These are phyloP conservation scores for Otocyon megalotis DNA, from an alignment of 2,113 vertebrate genomes.

Conservation along the genomic window DNA sequence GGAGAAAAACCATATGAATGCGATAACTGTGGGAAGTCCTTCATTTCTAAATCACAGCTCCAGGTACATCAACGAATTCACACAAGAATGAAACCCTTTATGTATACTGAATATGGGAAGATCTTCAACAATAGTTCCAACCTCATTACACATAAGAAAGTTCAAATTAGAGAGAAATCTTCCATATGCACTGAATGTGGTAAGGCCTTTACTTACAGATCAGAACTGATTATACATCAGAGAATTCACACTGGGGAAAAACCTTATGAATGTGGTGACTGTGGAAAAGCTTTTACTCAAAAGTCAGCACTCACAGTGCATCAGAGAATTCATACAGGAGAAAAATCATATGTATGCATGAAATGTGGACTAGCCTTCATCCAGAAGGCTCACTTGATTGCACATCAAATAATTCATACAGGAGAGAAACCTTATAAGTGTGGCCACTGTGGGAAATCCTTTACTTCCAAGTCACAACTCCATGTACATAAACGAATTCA, in stretches of 20 bases:
- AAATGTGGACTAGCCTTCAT: constrained; percentile 84
- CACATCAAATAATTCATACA: constrained; percentile 77
- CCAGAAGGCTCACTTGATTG: constrained; percentile 81
- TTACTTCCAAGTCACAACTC: constrained; percentile 80
- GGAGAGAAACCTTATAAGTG: constrained; percentile 81
- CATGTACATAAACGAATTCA: constrained; percentile 80
- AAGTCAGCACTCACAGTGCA: constrained; percentile 83
- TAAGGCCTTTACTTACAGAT: constrained; percentile 85
- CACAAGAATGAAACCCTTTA: constrained; percentile 69
- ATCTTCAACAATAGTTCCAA: constrained; percentile 65
- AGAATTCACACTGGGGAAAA: constrained; percentile 85
- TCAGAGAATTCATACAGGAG: constrained; percentile 78
- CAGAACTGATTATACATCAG: constrained; percentile 83
- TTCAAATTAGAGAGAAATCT: constrained; percentile 82
- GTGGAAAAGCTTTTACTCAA: constrained; percentile 82
- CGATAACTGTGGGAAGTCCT: constrained; percentile 75
- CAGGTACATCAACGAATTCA: constrained; percentile 69
- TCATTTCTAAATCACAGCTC: constrained; percentile 70
- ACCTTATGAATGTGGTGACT: constrained; percentile 82
- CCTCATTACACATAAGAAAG: constrained; percentile 64
- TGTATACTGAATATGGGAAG: constrained; percentile 66
- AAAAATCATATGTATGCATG: constrained; percentile 82
- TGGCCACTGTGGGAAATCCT: constrained; percentile 79
- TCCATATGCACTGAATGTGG: constrained; percentile 84
- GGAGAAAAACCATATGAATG: constrained; percentile 82